Percentiles rank a stretch among this genome's conserved stretches.
These are phyloP conservation scores for Ischnus inquisitorius DNA, from an alignment of 2,888 invertebrate species.

Conservation along the genomic window DNA sequence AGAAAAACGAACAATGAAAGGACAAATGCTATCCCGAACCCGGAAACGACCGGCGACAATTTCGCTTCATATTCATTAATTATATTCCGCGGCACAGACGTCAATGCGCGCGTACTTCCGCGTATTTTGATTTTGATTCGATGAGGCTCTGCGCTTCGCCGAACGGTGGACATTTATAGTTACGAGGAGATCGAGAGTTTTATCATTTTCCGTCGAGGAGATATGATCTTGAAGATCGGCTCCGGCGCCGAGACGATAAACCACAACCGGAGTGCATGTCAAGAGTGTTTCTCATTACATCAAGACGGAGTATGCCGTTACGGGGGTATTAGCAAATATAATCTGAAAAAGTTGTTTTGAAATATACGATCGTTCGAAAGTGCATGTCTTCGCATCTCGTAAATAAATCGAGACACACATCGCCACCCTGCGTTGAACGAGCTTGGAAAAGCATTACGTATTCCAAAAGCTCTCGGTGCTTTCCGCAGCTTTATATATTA, in stretches of 20 bases:
- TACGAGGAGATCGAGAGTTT: constrained; percentile 4
- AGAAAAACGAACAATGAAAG: background rate
- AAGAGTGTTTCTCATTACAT: background rate
- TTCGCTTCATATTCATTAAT: background rate
- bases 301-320: background rate
- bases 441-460: constrained; percentile 66
- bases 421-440: constrained; percentile 14
- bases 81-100: background rate
- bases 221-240: background rate
- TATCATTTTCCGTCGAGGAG: background rate
- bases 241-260: background rate
- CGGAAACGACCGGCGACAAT: background rate
- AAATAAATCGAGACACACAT: constrained; percentile 33
- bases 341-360: constrained; percentile 24
- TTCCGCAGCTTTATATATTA: constrained; percentile 69
- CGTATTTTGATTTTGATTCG: background rate
- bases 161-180: background rate
- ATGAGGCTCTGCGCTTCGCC: background rate
- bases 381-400: constrained; percentile 7
- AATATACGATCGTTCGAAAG: constrained; percentile 26
- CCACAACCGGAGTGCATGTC: background rate
- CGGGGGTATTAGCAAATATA: constrained; percentile 35
- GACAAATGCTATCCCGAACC: background rate
- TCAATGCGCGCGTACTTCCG: constrained; percentile 13
- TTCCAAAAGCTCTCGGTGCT: constrained; percentile 67